Evolutionary conservation across 1,140 invertebrate genomes (phyloP).

Genomic region (Tenebrio molitor): DNA sequence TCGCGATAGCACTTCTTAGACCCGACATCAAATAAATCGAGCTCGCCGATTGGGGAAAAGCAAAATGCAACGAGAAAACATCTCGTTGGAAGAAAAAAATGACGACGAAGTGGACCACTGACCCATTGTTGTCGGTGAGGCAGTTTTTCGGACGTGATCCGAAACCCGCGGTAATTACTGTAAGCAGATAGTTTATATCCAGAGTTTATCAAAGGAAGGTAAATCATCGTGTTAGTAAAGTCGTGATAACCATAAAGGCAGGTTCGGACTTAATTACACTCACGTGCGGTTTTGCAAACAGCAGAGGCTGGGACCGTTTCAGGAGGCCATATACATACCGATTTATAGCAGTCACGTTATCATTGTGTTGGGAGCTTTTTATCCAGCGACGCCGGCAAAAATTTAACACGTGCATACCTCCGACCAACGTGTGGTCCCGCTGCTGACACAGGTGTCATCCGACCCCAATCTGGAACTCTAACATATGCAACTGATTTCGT

Average conservation of each 20-base stretch:
- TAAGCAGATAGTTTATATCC: slow-evolving; percentile 47
- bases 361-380: slow-evolving; percentile 55
- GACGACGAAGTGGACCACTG: too few relatives aligned
- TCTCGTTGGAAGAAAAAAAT: too few relatives aligned
- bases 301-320: slow-evolving; percentile 53
- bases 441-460: slow-evolving; percentile 20
- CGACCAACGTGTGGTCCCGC: slow-evolving; percentile 4
- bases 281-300: slow-evolving; percentile 61
- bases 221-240: slow-evolving; percentile 60
- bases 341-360: slow-evolving; percentile 60
- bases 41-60: neutral
- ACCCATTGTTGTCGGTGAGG: neutral
- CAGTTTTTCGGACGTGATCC: slow-evolving; percentile 45
- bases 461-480: neutral
- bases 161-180: slow-evolving; percentile 45
- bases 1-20: slow-evolving; percentile 5
- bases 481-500: neutral
- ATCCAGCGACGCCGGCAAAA: slow-evolving; percentile 13
- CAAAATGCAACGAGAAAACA: too few relatives aligned
- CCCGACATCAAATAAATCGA: slow-evolving; percentile 5
- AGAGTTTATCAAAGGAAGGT: slow-evolving; percentile 61
- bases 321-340: slow-evolving; percentile 57
- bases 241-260: slow-evolving; percentile 63
- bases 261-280: slow-evolving; percentile 62
- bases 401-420: slow-evolving; percentile 31